Evolutionary conservation across 2,113 vertebrate genomes (phyloP).

Genomic region (Alosa alosa): DNA sequence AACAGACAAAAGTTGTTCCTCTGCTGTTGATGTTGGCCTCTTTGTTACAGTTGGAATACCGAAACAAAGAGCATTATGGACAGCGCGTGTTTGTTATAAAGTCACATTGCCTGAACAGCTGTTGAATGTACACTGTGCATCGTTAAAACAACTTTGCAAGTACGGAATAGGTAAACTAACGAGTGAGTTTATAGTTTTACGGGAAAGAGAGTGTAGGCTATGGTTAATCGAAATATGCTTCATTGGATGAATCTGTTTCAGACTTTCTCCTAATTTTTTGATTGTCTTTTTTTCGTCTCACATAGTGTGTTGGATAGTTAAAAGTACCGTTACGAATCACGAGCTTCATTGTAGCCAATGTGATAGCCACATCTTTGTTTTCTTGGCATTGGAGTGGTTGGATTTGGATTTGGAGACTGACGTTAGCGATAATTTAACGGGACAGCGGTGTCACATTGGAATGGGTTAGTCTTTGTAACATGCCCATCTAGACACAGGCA

Average conservation of each 20-base stretch:
- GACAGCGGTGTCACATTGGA: not conserved
- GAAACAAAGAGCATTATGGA: not conserved
- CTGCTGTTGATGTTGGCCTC: constrained; percentile 36
- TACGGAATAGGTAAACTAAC: not conserved
- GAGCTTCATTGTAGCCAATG: not conserved
- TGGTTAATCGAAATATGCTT: not conserved
- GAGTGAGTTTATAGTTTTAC: not conserved
- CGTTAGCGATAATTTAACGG: not conserved
- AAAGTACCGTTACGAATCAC: not conserved
- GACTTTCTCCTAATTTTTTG: not conserved
- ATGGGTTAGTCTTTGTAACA: not conserved
- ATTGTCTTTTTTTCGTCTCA: not conserved
- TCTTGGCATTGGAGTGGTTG: not conserved
- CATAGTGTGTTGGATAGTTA: not conserved
- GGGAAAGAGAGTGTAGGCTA: not conserved
- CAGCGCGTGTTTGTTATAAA: not conserved
- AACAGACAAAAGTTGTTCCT: constrained; percentile 43
- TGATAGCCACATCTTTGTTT: not conserved
- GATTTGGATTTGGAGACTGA: not conserved
- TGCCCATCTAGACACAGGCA: not conserved
- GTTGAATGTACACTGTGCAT: not conserved
- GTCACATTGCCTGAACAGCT: not conserved
- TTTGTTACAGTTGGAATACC: constrained; percentile 43
- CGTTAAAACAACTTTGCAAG: not conserved
- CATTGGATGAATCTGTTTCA: not conserved